phyloP scores from a whole-genome alignment of 2,888 invertebrate species.

The Crepidodera aurea region DNA sequence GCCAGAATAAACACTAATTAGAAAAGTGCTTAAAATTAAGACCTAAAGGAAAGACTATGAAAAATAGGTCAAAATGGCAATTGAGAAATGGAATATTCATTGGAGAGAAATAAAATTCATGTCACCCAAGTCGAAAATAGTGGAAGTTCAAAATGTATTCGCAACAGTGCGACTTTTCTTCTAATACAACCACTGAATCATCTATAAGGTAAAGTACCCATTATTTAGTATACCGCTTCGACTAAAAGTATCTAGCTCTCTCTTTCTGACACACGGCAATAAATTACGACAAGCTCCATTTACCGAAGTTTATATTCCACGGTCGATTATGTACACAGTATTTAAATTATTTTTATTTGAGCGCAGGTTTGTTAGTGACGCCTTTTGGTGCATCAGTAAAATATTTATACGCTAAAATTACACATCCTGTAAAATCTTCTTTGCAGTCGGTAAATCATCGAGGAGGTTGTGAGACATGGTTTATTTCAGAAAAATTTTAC shows the following conservation, averaged over 20 bases:
- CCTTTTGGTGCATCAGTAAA: conserved; percentile 44
- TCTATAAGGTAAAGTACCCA: too few relatives aligned
- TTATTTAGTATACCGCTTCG: background rate
- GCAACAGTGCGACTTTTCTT: too few relatives aligned
- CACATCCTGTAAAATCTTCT: conserved; percentile 27
- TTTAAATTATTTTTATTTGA: conserved; percentile 55
- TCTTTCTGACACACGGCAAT: conserved; percentile 43
- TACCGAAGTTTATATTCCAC: conserved; percentile 55
- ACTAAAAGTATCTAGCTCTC: conserved; percentile 25
- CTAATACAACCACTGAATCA: background rate
- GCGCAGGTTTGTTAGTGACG: conserved; percentile 53
- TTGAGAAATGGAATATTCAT: too few relatives aligned
- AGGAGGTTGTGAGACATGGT: too few relatives aligned
- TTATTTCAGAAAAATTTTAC: too few relatives aligned
- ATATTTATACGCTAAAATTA: conserved; percentile 36
- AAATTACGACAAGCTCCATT: conserved; percentile 53
- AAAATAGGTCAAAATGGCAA: too few relatives aligned
- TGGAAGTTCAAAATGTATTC: too few relatives aligned
- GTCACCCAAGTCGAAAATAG: too few relatives aligned
- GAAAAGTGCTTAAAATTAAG: too few relatives aligned
- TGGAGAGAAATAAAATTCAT: too few relatives aligned
- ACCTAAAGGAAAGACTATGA: too few relatives aligned
- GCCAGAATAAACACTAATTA: too few relatives aligned
- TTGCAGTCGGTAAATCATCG: background rate
- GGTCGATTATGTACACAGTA: conserved; percentile 56